Base-by-base conservation (phyloP, 2,113 vertebrate species). In the Marmota flaviventris region DNA sequence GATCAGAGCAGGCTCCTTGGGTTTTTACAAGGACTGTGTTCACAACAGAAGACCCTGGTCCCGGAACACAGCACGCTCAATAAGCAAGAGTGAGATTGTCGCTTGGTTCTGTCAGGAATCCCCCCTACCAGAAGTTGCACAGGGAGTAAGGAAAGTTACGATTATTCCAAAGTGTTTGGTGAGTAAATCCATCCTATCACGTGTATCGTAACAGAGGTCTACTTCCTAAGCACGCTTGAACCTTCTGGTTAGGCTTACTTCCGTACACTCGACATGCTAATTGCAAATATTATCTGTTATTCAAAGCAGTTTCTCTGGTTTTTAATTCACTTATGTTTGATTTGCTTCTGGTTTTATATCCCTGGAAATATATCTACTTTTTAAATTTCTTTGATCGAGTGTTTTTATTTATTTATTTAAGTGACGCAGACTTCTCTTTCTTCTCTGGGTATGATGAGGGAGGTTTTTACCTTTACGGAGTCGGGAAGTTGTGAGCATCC, bases 31-130 rank as follows among this genome's bases (percentile, higher is more conserved):
- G 82, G 78, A 63, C 58, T 2, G 0, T 42, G 37, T n/a, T 48
- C 14, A 45, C 5, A 18, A 7, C 13, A 6, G 42, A 17, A 25
- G 27, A 63, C 11, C 11, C 0, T 10, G 53, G 6, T 20, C n/a
- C 37, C 13, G 20, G 51, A 42, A 4, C 17, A 17, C 8, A 14
- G 29, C 37, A 34, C 6, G 1, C 16, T 61, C 8, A 1, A 0
- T 1, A 53, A 83, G 2, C 12, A 22, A 3, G 32, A 24, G 24
- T 34, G 8, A 8, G n/a, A 18, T 17, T 5, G 9, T 51, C 25
- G 18, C 8, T 67, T 37, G 10, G 39, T 39, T 75, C 13, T 48
- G 24, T 14, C 13, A 39, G 51, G 73, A 56, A 78, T 37, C n/a
- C 29, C n/a, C 24, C 4, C 24, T 25, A 3, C 10, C 85, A 2